Evolutionary conservation across 2,113 vertebrate species (phyloP).

Genomic region (Tenrec ecaudatus): DNA sequence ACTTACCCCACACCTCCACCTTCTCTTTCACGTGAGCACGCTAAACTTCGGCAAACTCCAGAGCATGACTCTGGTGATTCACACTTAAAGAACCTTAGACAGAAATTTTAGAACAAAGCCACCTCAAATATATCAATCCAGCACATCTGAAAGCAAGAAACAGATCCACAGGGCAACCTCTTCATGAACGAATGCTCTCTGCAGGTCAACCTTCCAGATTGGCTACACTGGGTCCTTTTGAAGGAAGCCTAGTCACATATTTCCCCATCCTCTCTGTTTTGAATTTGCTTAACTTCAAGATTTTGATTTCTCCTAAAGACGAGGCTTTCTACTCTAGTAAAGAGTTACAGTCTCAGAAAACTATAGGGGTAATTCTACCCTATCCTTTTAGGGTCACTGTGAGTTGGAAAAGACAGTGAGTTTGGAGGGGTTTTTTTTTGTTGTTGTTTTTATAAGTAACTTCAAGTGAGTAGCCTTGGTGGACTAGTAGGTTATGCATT

Average conservation of each 20-base stretch:
- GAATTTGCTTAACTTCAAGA: constrained; percentile 6
- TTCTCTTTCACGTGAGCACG: not conserved
- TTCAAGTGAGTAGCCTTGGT: too few species aligned
- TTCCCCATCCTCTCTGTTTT: not conserved
- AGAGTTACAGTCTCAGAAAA: too few species aligned
- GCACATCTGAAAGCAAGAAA: not conserved
- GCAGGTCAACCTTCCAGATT: not conserved
- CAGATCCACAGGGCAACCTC: not conserved
- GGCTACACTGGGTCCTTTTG: not conserved
- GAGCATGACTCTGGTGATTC: not conserved
- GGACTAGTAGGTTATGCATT: too few species aligned
- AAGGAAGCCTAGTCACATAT: not conserved
- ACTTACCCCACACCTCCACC: not conserved
- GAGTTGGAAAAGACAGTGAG: too few species aligned
- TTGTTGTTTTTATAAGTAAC: too few species aligned
- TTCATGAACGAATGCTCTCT: not conserved
- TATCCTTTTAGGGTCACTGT: too few species aligned
- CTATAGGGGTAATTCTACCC: too few species aligned
- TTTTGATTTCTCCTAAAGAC: too few species aligned
- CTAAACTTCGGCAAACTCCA: not conserved
- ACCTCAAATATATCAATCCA: not conserved
- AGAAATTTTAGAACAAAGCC: not conserved
- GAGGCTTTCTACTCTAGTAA: too few species aligned
- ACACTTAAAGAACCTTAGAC: not conserved
- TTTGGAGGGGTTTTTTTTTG: too few species aligned